A percentile compares a stretch with the other conserved stretches of the same genome.
These are phyloP conservation scores for Amblyraja radiata DNA, from an alignment of 2,797 vertebrate species.

Conservation along the genomic window DNA sequence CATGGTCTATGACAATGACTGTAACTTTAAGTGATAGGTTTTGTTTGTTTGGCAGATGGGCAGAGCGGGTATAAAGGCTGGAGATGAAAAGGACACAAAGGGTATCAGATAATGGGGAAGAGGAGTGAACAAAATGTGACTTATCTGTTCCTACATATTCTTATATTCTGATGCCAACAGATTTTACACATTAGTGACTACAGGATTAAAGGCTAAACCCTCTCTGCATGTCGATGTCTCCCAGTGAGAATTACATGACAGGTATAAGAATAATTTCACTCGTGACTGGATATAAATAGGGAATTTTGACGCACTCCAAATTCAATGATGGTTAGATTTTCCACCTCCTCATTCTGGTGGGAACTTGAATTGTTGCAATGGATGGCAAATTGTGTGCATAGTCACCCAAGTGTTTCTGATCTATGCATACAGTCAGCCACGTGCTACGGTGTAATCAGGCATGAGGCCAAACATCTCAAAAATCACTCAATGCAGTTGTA, in stretches of 20 bases:
- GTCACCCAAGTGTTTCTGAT: neutral
- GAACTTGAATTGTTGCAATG: neutral
- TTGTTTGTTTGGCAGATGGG: too few relatives aligned
- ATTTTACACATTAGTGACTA: constrained; percentile 9
- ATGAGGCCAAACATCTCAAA: neutral
- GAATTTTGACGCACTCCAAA: neutral
- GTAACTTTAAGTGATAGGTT: too few relatives aligned
- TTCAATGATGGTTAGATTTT: constrained; percentile 3
- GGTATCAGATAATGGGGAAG: too few relatives aligned
- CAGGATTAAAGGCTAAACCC: constrained; percentile 21
- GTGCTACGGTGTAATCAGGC: neutral
- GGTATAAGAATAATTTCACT: constrained; percentile 8
- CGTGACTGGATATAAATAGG: neutral
- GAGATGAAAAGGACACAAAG: too few relatives aligned
- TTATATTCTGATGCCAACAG: neutral
- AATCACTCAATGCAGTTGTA: neutral
- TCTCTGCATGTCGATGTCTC: neutral
- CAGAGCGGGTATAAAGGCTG: too few relatives aligned
- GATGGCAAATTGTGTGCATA: neutral
- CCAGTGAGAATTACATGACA: neutral
- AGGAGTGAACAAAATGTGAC: neutral
- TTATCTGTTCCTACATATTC: constrained; percentile 5
- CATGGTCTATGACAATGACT: too few relatives aligned
- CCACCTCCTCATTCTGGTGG: neutral
- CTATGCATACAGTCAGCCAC: neutral